A percentile compares a stretch with the other conserved stretches of the same genome.
phyloP scores from a whole-genome alignment of 2,888 invertebrate species.

The Torymus texanus region DNA sequence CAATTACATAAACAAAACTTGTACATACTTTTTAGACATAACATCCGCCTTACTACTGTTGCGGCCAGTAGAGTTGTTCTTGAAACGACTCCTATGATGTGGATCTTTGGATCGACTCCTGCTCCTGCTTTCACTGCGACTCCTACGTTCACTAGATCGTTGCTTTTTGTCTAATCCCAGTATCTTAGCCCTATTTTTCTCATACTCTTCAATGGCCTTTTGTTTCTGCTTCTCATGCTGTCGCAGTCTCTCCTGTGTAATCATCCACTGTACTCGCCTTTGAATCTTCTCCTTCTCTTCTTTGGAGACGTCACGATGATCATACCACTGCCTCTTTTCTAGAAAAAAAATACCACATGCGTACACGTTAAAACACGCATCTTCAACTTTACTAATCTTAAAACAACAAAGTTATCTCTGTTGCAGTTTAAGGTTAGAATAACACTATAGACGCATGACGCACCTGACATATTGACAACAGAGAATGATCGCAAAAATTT shows the following conservation, averaged over 20 bases:
- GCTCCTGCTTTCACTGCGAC: conserved; percentile 32
- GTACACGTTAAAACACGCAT: no score
- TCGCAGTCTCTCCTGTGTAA: conserved; percentile 34
- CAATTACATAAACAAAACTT: no score
- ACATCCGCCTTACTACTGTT: conserved; percentile 1
- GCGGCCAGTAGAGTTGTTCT: neutral
- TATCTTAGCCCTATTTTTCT: conserved; percentile 38
- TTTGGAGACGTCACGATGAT: no score
- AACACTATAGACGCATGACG: no score
- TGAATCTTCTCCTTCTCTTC: no score
- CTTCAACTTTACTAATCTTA: no score
- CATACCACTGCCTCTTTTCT: no score
- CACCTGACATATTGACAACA: no score
- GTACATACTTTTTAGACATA: conserved; percentile 44
- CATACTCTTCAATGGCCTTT: conserved; percentile 52
- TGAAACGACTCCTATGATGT: conserved; percentile 23
- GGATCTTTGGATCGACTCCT: conserved; percentile 39
- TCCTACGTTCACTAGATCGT: conserved; percentile 19
- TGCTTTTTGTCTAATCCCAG: neutral
- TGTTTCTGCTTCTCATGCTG: conserved; percentile 43
- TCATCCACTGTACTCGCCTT: conserved; percentile 40
- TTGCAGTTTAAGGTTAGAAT: no score
- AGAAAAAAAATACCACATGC: no score
- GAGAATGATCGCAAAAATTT: no score
- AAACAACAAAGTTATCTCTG: no score